These are phyloP conservation scores for Neoseiulus cucumeris DNA, from an alignment of 1,140 invertebrate genomes.

Conservation along the genomic window DNA sequence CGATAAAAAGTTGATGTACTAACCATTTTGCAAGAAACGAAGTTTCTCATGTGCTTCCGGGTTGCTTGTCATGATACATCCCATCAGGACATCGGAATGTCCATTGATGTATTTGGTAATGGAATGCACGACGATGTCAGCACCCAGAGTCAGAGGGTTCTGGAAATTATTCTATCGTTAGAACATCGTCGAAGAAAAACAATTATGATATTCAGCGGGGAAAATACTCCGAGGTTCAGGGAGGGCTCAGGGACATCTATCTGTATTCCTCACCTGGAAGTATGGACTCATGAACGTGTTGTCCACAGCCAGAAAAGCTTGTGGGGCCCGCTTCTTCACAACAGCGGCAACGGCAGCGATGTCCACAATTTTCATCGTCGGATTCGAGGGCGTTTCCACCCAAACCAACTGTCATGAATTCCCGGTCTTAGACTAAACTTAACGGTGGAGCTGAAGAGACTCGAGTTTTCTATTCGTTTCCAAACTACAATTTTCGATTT, in stretches of 20 bases:
- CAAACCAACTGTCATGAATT: conserved; percentile 80
- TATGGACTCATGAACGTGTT: conserved; percentile 95
- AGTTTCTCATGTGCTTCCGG: conserved; percentile 48
- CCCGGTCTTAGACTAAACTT: too few relatives aligned
- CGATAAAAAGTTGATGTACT: conserved; percentile 20
- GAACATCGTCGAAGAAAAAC: too few relatives aligned
- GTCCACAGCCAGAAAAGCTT: conserved; percentile 72
- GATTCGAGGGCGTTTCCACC: conserved; percentile 97
- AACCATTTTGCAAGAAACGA: conserved; percentile 74
- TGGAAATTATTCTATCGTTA: too few relatives aligned
- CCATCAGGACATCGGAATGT: conserved; percentile 94
- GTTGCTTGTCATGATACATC: conserved; percentile 52
- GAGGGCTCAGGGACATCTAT: too few relatives aligned
- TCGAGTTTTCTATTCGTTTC: background rate
- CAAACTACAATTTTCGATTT: too few relatives aligned
- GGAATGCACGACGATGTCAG: conserved; percentile 78
- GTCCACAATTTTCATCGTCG: conserved; percentile 71
- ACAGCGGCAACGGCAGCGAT: conserved; percentile 50
- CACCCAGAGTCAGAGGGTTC: conserved; percentile 69
- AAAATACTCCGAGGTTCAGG: too few relatives aligned
- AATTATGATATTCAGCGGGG: too few relatives aligned
- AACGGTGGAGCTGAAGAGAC: too few relatives aligned
- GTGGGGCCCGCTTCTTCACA: conserved; percentile 35
- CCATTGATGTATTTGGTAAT: conserved; percentile 97
- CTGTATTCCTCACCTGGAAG: conserved; percentile 46